Evolutionary conservation across 2,888 invertebrate species (phyloP), one percentile per base, ranked within the genome.

Genomic region (Aphodius sticticus): DNA sequence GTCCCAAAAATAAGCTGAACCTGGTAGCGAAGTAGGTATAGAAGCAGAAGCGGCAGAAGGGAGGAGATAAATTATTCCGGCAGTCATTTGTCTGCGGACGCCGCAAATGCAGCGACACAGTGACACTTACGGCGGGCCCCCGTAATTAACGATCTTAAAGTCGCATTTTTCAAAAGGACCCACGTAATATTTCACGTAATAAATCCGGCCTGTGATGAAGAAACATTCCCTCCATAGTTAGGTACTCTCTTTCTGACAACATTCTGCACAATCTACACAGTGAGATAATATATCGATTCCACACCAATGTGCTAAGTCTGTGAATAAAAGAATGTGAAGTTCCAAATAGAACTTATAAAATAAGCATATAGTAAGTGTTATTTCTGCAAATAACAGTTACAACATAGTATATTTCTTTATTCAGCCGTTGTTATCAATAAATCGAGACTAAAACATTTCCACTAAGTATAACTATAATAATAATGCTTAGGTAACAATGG

Each of bases 61-160:
- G 82, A 84, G 53, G 82, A 84, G 85, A 88, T 88, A 88, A 88
- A 88, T 89, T 87, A 88, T 86, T 83, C 84, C 85, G 83, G 85
- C 86, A 85, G 87, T 88, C 88, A 89, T 89, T 89, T 89, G 89
- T 88, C 89, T 88, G 86, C 88, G 85, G 84, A 83, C 85, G 86
- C 85, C 85, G 84, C 86, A 87, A 86, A 86, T 86, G 86, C 87
- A 87, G 87, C 86, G 88, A 87, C 87, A 84, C 85, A 83, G 84
- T 87, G 89, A 89, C 89, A 88, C 86, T 86, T 86, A 87, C 87
- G 88, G 88, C 87, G 88, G 88, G 86, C 87, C 36, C 86, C 86
- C 83, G 88, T 89, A 89, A 89, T 89, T 89, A 89, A 89, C 89
- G 89, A 88, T 87, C 86, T 88, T 87, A 88, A 88, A 88, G 84